Percentiles rank a stretch among this genome's conserved stretches.
Evolutionary conservation across 2,797 vertebrate species (phyloP).

Genomic region (Euphonia xanthogaster): DNA sequence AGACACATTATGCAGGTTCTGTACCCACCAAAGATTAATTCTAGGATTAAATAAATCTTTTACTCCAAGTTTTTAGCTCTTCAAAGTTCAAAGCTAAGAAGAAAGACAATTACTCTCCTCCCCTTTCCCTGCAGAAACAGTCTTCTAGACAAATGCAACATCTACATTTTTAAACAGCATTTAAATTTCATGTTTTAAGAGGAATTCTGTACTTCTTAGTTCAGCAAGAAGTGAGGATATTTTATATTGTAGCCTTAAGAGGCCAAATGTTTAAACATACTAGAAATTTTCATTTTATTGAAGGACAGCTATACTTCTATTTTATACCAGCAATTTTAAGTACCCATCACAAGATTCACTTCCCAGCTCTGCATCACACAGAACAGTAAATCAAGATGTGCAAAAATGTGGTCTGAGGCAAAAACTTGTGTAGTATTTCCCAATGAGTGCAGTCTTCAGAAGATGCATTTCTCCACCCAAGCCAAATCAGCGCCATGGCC

Average conservation of each 20-base stretch:
- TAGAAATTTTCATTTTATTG: neutral
- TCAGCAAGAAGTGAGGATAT: neutral
- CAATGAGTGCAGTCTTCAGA: neutral
- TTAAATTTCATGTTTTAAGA: neutral
- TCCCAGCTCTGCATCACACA: neutral
- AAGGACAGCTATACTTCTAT: neutral
- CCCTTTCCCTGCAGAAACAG: neutral
- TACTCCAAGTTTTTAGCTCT: neutral
- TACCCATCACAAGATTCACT: neutral
- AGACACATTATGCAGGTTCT: constrained; percentile 34
- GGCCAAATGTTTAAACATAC: neutral
- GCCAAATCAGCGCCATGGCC: neutral
- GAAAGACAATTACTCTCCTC: neutral
- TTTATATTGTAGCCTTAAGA: neutral
- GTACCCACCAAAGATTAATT: neutral
- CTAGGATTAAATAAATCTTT: neutral
- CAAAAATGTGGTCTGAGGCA: neutral
- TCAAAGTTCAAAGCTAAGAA: neutral
- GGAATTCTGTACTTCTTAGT: neutral
- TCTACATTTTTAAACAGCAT: neutral
- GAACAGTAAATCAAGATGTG: neutral
- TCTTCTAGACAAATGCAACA: neutral
- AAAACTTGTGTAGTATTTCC: neutral
- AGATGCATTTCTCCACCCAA: neutral
- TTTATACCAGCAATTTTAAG: neutral